These are phyloP conservation scores for Dorcus parallelipipedus DNA, from an alignment of 2,888 invertebrate genomes.

Conservation along the genomic window DNA sequence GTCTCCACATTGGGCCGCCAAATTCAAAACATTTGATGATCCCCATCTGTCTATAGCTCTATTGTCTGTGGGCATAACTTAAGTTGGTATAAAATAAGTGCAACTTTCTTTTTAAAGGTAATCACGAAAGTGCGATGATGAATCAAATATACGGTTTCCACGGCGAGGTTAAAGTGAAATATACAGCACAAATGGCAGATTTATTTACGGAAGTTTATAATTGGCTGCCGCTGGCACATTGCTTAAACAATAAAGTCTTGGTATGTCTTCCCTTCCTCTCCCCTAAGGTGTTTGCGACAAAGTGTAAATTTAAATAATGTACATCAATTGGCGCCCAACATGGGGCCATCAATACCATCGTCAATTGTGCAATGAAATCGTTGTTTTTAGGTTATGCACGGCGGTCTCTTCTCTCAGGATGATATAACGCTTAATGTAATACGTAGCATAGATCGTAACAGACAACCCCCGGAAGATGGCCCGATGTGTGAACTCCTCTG, in stretches of 20 bases:
- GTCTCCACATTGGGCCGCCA: too few species aligned
- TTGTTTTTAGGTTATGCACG: conserved; percentile 83
- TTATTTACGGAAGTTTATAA: conserved; percentile 99
- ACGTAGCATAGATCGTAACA: conserved; percentile 80
- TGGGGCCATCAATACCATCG: not conserved
- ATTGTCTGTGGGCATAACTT: too few species aligned
- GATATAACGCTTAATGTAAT: conserved; percentile 93
- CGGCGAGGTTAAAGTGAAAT: conserved; percentile 96
- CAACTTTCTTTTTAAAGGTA: conserved; percentile 60
- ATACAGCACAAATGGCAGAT: conserved; percentile 91
- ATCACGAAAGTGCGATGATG: conserved; percentile 97
- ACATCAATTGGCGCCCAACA: too few species aligned
- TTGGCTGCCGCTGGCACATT: conserved; percentile 93
- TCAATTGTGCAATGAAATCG: too few species aligned
- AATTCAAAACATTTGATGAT: too few species aligned
- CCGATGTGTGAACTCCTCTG: conserved; percentile 96
- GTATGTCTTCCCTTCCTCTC: conserved; percentile 47
- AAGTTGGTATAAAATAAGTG: too few species aligned
- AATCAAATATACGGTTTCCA: conserved; percentile 99
- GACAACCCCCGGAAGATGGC: conserved; percentile 97
- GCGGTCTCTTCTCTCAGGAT: conserved; percentile 93
- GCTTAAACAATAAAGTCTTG: conserved; percentile 80
- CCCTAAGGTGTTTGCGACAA: too few species aligned
- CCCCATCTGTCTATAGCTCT: too few species aligned
- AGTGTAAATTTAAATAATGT: too few species aligned